A percentile compares a stretch with the other conserved stretches of the same genome.
phyloP scores from a whole-genome alignment of 2,888 invertebrate species.

The Drosophila quinaria region DNA sequence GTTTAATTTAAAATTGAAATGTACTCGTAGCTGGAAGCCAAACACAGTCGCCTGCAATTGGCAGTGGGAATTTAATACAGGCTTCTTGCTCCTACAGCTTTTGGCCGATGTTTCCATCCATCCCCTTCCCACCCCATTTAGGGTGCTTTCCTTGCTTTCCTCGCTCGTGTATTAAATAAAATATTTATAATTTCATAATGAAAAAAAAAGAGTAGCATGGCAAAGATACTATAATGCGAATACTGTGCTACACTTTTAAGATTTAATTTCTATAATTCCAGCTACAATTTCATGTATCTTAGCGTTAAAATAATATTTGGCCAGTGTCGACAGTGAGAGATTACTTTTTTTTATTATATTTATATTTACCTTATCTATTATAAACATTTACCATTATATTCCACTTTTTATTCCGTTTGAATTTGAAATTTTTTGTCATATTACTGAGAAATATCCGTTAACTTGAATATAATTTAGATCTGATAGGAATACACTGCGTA shows the following conservation, averaged over 20 bases:
- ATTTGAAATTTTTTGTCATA: too few species aligned
- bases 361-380: too few species aligned
- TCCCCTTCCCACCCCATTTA: not conserved
- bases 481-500: too few species aligned
- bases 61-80: constrained; percentile 64
- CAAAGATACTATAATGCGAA: constrained; percentile 55
- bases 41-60: constrained; percentile 64
- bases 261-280: not conserved
- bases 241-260: constrained; percentile 22
- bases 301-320: not conserved
- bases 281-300: not conserved
- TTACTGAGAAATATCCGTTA: too few species aligned
- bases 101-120: not conserved
- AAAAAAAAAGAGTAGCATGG: constrained; percentile 58
- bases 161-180: constrained; percentile 56
- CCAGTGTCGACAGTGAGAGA: not conserved
- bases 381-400: too few species aligned
- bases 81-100: constrained; percentile 23
- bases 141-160: constrained; percentile 27
- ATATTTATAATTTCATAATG: constrained; percentile 73
- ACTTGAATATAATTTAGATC: too few species aligned
- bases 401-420: too few species aligned
- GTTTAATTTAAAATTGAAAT: constrained; percentile 73
- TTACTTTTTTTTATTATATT: not conserved
- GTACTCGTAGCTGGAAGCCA: constrained; percentile 54